A percentile compares a stretch with the other conserved stretches of the same genome.
These are phyloP conservation scores for Andrena praecox DNA, from an alignment of 2,888 invertebrate genomes.

Conservation along the genomic window DNA sequence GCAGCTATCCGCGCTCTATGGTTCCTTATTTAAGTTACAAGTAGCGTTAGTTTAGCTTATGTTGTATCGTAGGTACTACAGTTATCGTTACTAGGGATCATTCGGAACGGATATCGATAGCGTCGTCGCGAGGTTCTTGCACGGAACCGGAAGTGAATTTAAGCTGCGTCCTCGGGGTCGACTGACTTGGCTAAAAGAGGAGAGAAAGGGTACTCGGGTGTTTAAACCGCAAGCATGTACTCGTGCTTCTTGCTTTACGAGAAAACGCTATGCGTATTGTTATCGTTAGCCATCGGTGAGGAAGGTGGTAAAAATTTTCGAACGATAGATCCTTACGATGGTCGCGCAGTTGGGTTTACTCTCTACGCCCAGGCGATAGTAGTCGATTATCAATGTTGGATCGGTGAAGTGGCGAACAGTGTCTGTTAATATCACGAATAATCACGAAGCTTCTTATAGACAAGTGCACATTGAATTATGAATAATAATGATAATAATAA, in stretches of 20 bases:
- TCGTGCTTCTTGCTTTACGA: slow-evolving; percentile 14
- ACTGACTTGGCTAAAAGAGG: slow-evolving; percentile 5
- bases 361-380: neutral
- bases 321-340: slow-evolving; percentile 29
- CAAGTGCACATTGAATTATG: too few species aligned
- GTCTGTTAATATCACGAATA: too few species aligned
- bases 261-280: slow-evolving; percentile 15
- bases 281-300: slow-evolving; percentile 26
- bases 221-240: slow-evolving; percentile 9
- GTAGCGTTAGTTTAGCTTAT: slow-evolving; percentile 21
- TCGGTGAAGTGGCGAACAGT: neutral
- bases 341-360: slow-evolving; percentile 1
- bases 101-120: slow-evolving; percentile 23
- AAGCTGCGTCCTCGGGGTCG: slow-evolving; percentile 21
- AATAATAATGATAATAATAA: too few species aligned
- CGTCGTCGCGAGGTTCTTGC: neutral
- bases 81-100: slow-evolving; percentile 17
- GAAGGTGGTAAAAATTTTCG: slow-evolving; percentile 36
- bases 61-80: slow-evolving; percentile 5
- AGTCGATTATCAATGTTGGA: neutral
- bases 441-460: too few species aligned
- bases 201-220: neutral
- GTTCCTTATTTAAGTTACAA: slow-evolving; percentile 22
- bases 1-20: slow-evolving; percentile 41
- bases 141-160: slow-evolving; percentile 11